Evolutionary conservation across 2,797 vertebrate genomes (phyloP).

Genomic region (Epinephelus awoara): DNA sequence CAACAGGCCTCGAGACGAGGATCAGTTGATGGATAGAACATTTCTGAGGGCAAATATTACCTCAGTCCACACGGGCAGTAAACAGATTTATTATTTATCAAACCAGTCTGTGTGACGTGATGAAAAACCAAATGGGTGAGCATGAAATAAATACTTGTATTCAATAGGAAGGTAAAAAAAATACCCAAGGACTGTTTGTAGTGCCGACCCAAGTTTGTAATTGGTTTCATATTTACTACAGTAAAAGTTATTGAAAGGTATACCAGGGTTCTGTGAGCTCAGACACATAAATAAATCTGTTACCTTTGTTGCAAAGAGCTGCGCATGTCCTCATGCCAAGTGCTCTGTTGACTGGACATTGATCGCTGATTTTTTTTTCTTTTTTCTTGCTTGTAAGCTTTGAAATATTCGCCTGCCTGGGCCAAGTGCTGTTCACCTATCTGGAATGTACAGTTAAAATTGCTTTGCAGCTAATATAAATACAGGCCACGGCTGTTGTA

Average conservation of each 20-base stretch:
- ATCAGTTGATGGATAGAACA: slow-evolving; percentile 76
- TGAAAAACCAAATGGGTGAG: slow-evolving; percentile 64
- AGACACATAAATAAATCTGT: slow-evolving; percentile 81
- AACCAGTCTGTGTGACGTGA: slow-evolving; percentile 63
- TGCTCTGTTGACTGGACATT: slow-evolving; percentile 76
- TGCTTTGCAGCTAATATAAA: slow-evolving; percentile 83
- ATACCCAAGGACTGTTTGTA: slow-evolving; percentile 70
- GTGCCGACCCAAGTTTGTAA: slow-evolving; percentile 73
- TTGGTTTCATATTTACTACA: slow-evolving; percentile 84
- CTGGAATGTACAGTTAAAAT: slow-evolving; percentile 88
- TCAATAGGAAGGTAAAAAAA: slow-evolving; percentile 35
- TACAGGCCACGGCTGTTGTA: slow-evolving; percentile 67
- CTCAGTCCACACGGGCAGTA: slow-evolving; percentile 69
- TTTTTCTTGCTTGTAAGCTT: slow-evolving; percentile 73
- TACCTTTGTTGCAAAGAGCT: slow-evolving; percentile 78
- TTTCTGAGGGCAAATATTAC: slow-evolving; percentile 77
- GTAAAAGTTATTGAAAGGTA: slow-evolving; percentile 79
- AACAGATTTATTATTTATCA: slow-evolving; percentile 82
- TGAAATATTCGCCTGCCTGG: slow-evolving; percentile 73
- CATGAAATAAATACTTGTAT: slow-evolving; percentile 61
- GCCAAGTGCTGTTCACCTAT: slow-evolving; percentile 84
- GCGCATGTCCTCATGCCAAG: slow-evolving; percentile 75
- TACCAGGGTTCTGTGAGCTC: slow-evolving; percentile 76
- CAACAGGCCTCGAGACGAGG: slow-evolving; percentile 60
- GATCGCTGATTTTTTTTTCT: slow-evolving; percentile 63